These are phyloP conservation scores for Lepus townsendii DNA, from an alignment of 2,797 vertebrate genomes.

Conservation along the genomic window DNA sequence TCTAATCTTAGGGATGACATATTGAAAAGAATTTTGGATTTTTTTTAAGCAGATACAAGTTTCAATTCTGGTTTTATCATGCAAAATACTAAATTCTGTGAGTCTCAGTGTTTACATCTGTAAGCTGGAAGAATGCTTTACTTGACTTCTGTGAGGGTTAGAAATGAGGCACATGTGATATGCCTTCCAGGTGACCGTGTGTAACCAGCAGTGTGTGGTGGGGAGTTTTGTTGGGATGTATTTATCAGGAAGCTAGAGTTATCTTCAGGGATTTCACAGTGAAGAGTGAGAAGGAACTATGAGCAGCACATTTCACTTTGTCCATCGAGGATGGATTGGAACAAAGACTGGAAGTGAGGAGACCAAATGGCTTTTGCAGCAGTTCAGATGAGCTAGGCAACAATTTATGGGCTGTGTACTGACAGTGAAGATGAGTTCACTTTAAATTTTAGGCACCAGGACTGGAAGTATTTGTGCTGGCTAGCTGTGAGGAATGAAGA, in stretches of 20 bases:
- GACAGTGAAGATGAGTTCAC: neutral
- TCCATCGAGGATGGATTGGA: neutral
- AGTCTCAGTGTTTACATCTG: neutral
- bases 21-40: conserved; percentile 27
- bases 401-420: neutral
- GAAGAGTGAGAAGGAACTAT: neutral
- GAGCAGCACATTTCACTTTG: neutral
- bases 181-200: neutral
- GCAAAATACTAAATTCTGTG: neutral
- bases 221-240: neutral
- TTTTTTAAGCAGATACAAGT: neutral
- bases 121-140: neutral
- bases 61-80: conserved; percentile 59
- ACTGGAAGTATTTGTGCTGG: neutral
- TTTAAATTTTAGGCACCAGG: neutral
- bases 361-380: neutral
- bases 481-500: neutral
- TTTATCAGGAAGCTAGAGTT: neutral
- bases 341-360: neutral
- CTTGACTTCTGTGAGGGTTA: neutral
- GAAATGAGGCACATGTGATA: neutral
- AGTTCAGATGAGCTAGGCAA: neutral
- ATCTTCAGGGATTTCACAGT: conserved; percentile 20
- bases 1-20: neutral
- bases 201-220: too few relatives aligned